phyloP scores from a whole-genome alignment of 92 coral and sea anemone genomes.

The Ricordea florida region DNA sequence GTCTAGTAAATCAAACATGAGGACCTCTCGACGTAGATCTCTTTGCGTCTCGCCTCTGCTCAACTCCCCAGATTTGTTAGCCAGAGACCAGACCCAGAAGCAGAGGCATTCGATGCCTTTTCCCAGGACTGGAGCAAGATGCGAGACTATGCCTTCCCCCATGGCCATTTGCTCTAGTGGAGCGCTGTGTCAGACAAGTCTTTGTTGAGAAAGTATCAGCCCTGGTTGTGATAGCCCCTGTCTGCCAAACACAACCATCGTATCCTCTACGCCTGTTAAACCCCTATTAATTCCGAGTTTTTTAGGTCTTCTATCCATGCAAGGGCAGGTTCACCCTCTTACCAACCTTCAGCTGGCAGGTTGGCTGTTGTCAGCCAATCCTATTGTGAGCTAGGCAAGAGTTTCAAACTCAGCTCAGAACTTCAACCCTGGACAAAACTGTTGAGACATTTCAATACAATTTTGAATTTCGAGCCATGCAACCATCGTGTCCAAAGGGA shows the following conservation, averaged over 20 bases:
- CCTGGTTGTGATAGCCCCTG: constrained; percentile 26
- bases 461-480: too few relatives aligned
- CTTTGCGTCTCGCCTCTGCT: background rate
- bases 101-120: constrained; percentile 1
- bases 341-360: constrained; percentile 30
- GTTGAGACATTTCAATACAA: too few relatives aligned
- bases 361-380: constrained; percentile 50
- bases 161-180: background rate
- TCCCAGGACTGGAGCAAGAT: constrained; percentile 14
- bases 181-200: too few relatives aligned
- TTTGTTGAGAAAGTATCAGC: too few relatives aligned
- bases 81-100: constrained; percentile 42
- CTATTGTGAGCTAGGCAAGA: too few relatives aligned
- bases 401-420: too few relatives aligned
- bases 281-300: too few relatives aligned
- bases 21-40: constrained; percentile 28
- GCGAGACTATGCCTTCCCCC: constrained; percentile 14
- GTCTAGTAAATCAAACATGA: constrained; percentile 6
- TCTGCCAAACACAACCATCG: constrained; percentile 28
- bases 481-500: too few relatives aligned
- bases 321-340: constrained; percentile 11
- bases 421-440: too few relatives aligned
- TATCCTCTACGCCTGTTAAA: constrained; percentile 34
- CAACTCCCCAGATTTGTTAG: constrained; percentile 27
- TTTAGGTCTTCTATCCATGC: too few relatives aligned